Evolutionary conservation across 2,113 vertebrate genomes (phyloP), one percentile per base, ranked within the genome.

Genomic region (Micromys minutus): DNA sequence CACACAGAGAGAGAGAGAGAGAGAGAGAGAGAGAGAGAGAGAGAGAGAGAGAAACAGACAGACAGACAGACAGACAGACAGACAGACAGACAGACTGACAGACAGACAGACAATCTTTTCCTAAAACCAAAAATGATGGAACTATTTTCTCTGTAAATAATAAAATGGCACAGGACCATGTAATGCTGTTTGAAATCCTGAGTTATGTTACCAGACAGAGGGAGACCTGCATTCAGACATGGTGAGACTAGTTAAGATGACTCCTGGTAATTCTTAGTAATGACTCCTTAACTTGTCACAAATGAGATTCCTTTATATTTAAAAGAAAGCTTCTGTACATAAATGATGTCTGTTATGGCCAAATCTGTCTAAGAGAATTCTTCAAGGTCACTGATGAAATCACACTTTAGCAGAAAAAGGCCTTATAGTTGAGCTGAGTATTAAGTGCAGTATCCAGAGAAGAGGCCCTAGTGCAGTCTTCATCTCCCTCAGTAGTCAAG

Each of bases 401-500:
- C 84, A 63, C 17, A 1, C 4, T n/a, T 91, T 52, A 42, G 52
- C 15, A 13, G 59, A 83, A 77, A 93, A 80, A 7, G 42, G 50
- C 5, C 7, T 21, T 47, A 3, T 45, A 4, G 61, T 45, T n/a
- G 16, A 39, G 4, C 31, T 88, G 67, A 26, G 36, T 12, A 52
- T 52, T 22, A 87, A 65, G 5, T 26, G 1, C 11, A 24, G 7
- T 5, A 13, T 74, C 69, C 15, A 80, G 42, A 74, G 76, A 31
- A 65, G 76, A 26, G 71, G 13, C 22, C 4, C 13, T 34, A 12
- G 39, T 2, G 39, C 1, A 61, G 45, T 36, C 50, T 17, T 9
- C 39, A 5, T 13, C 29, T 45, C 45, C 1, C 16, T 0, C 8
- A 16, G 63, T 42, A 67, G 55, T 1, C 1, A 1, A 21, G 26